Base-by-base conservation (phyloP, 2,888 invertebrate genomes). In the Drosophila demipolita region DNA sequence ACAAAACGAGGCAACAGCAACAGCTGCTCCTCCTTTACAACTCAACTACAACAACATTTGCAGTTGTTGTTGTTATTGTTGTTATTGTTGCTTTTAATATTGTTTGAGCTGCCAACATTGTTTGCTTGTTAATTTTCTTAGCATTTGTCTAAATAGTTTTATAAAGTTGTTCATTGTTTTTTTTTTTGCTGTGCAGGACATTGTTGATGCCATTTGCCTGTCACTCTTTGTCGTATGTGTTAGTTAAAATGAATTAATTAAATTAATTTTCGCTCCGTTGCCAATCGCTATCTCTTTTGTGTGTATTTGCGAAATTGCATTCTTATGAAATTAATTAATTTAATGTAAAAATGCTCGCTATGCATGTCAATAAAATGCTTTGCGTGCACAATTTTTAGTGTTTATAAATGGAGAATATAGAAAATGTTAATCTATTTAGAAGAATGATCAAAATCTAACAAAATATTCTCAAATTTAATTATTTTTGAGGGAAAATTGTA, bases 161-260 rank as follows among this genome's bases (percentile, higher is more conserved):
- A 35, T 50, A 69, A 55, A 8, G 15, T 15, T 38, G 15, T 45
- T 35, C 38, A 52, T 62, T 29, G n/a, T 52, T 40, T 40, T 48
- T 66, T 45, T 50, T 17, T 26, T 52, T 29, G 20, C 15, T 23
- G 45, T 32, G 50, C 75, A 79, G 66, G 63, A 62, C 67, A 80
- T 61, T 42, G 35, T 59, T 42, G 17, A 63, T 23, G 20, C 67
- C 78, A 68, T 57, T 74, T 67, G 69, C 63, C 76, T 55, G 45
- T 75, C 64, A 64, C 80, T 73, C 65, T 85, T 83, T 88, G 74
- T 77, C 80, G 83, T 75, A 61, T 68, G 80, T 88, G 15, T 78
- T 86, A 81, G 88, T 81, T 75, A 74, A 90, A 87, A 81, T 88
- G 75, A 90, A 87, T 87, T 87, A 87, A 90, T 90, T 79, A 88